Base-by-base conservation (phyloP, 2,113 vertebrate genomes). In the Mastomys coucha region DNA sequence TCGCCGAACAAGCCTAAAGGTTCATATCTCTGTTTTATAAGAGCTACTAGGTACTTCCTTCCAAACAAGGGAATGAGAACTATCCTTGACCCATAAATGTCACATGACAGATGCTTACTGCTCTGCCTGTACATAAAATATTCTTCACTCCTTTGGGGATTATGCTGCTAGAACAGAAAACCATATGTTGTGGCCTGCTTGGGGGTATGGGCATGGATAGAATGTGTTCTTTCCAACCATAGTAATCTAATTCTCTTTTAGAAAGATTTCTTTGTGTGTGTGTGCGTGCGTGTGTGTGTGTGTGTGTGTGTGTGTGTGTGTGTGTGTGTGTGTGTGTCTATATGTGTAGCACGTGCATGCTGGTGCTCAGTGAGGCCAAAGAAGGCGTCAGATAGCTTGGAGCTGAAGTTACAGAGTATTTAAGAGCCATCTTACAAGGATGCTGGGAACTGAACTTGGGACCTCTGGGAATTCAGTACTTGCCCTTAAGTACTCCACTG, bases 41-140 rank as follows among this genome's bases (percentile, higher is more conserved):
- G 28, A 80, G 7, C 16, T 33, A 0, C 16, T 33, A 0, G 4
- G 0, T 31, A 5, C 22, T 39, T n/a, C 78, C 14, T 14, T 33
- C 13, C 28, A 69, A 33, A 65, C 33, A 78, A 36, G 19, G 26
- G 17, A 33, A 28, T 31, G 26, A 82, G 36, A 85, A 36, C 24
- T 33, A 36, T 10, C 36, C 26, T 87, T 31, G 45, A 58, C 45
- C 11, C 7, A 36, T 13, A 22, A 14, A 20, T 65, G 42, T 20
- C 12, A 75, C 60, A 28, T 56, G 78, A 33, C 42, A 22, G 14
- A 39, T 13, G n/a, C 31, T 73, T 60, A 53, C 17, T 1, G 78
- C 16, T 73, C 14, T 56, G 60, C 3, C 2, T 60, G 6, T 45
- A 7, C 14, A 16, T 9, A 67, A 63, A 70, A 22, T 51, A 56